Evolutionary conservation across 2,888 invertebrate species (phyloP), one percentile per base, ranked within the genome.

Genomic region (Rhaphigaster nebulosa): DNA sequence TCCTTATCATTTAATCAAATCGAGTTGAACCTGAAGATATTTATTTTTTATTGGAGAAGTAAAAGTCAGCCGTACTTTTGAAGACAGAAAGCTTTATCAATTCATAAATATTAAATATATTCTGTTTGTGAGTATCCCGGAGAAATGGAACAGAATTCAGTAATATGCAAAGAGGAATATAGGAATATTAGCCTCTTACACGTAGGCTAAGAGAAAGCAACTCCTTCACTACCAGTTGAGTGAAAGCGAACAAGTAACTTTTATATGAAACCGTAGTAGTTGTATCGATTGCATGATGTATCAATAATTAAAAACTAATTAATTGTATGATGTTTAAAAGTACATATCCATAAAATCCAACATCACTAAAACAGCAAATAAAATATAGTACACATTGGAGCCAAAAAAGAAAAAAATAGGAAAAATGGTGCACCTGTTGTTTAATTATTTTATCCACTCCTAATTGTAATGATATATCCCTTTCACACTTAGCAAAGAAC

Each of bases 231-330:
- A 34, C 18, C 70, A 76, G 70, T 29, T 76, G 70, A 76, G 70
- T 76, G 70, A 76, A 76, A 76, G 70, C 70, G 6, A 76, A 76
- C 70, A 10, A 38, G 70, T 76, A 76, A 76, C 70, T 76, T 76
- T 76, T 38, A 76, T 76, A 76, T 76, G 70, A 76, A 38, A 76
- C 70, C 34, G 34, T 38, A 76, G 38, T 6, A 76, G 34, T 34
- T 76, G 18, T 20, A 38, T 34, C 20, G 38, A 38, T 76, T 18
- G 20, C 34, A 38, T 76, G 12, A 2, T 38, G 1, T 20, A 34
- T 38, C 18, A 1, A 38, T 76, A 76, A 76, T 76, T 38, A 76
- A 76, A 38, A 15, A 65, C 1, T 29, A 29, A 65, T 65, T 65
- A 65, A 60, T 60, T 1, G 5, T 4, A 60, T n/a, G n/a, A 60